Percentiles rank a stretch among this genome's conserved stretches.
Conservation (phyloP, 1,140 invertebrate genomes). For the Drosophila nigrodunni region DNA sequence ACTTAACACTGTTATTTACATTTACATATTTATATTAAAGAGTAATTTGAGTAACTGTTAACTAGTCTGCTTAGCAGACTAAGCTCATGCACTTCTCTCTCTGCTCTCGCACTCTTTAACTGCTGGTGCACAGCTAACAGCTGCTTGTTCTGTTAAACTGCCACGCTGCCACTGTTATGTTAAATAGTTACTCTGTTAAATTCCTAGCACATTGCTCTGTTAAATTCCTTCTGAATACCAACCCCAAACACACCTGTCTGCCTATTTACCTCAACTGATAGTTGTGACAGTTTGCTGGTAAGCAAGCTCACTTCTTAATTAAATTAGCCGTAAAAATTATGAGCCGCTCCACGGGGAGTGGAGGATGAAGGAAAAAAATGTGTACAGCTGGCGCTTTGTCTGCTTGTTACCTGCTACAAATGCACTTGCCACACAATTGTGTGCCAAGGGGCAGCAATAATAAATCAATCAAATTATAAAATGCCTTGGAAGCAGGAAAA, state of each 20-base stretch:
- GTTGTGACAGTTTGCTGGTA: slow-evolving; percentile 59
- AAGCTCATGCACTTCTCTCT: too few relatives aligned
- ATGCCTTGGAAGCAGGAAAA: slow-evolving; percentile 10
- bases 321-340: slow-evolving; percentile 40
- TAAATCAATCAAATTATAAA: slow-evolving; percentile 78
- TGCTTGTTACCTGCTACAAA: slow-evolving; percentile 28
- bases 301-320: slow-evolving; percentile 59
- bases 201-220: too few relatives aligned
- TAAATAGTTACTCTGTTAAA: neutral
- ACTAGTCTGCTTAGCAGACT: too few relatives aligned
- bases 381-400: slow-evolving; percentile 34
- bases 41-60: neutral
- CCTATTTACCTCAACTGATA: slow-evolving; percentile 10
- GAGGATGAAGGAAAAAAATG: neutral
- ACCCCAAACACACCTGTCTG: slow-evolving; percentile 7
- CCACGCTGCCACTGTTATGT: neutral
- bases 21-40: neutral
- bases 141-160: neutral
- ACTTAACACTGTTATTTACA: neutral
- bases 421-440: slow-evolving; percentile 38
- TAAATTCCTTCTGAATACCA: neutral
- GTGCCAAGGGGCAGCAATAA: slow-evolving; percentile 58
- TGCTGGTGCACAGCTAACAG: neutral
- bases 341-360: neutral
- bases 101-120: too few relatives aligned